Conservation (phyloP, 1,140 invertebrate species). For the Halesus radiatus region DNA sequence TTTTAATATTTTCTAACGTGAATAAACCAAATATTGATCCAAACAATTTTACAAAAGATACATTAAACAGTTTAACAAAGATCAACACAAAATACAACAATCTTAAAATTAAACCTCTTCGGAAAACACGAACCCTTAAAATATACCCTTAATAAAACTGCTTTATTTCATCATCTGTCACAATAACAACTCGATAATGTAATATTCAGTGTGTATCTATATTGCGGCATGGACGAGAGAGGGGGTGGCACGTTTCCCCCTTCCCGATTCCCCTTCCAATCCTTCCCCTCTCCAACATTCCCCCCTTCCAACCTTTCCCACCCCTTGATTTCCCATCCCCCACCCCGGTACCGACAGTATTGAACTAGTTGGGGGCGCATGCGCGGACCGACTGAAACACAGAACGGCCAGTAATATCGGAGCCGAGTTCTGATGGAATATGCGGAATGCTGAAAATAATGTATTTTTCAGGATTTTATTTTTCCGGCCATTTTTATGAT, state of each 20-base stretch:
- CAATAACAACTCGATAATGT: neutral
- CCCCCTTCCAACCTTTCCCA: too few relatives aligned
- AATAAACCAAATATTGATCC: too few relatives aligned
- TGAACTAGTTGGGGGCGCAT: neutral
- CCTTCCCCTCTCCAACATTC: too few relatives aligned
- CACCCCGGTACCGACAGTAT: slow-evolving; percentile 18
- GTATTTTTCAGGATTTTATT: neutral
- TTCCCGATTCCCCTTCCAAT: too few relatives aligned
- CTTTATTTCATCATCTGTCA: slow-evolving; percentile 14
- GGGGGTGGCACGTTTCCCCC: slow-evolving; percentile 15
- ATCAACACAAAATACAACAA: too few relatives aligned
- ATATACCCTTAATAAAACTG: neutral
- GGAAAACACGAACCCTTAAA: too few relatives aligned
- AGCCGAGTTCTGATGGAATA: slow-evolving; percentile 14
- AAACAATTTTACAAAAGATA: too few relatives aligned
- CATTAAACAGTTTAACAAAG: too few relatives aligned
- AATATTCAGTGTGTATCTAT: slow-evolving; percentile 2
- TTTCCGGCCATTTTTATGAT: too few relatives aligned
- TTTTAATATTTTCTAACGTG: too few relatives aligned
- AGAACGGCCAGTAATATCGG: neutral
- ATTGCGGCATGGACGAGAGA: neutral
- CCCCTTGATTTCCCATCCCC: neutral
- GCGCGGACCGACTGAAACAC: slow-evolving; percentile 10
- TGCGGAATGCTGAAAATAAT: neutral
- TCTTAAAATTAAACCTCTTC: too few relatives aligned